These are phyloP conservation scores for Neolamprologus variostigma DNA, from an alignment of 2,113 vertebrate species.

Conservation along the genomic window DNA sequence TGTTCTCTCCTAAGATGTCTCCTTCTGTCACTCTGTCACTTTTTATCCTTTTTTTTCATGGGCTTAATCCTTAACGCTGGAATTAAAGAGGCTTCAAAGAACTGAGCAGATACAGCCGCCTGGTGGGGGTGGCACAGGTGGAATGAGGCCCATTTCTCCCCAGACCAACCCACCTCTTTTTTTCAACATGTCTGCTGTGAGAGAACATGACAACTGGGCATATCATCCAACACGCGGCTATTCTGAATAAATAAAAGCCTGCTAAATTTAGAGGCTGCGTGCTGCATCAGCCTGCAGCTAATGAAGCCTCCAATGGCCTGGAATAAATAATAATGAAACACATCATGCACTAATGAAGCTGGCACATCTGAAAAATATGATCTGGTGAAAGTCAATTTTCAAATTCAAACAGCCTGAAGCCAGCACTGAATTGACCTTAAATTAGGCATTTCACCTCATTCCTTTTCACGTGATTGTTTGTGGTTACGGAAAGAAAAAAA, in stretches of 20 bases:
- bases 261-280: constrained; percentile 51
- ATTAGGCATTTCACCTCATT: neutral
- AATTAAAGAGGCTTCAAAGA: constrained; percentile 62
- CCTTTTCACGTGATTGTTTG: neutral
- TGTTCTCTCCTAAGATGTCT: constrained; percentile 31
- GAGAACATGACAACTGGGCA: constrained; percentile 13
- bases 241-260: constrained; percentile 50
- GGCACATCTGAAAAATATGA: constrained; percentile 51
- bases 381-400: constrained; percentile 20
- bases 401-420: constrained; percentile 27
- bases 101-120: constrained; percentile 11
- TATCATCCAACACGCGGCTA: constrained; percentile 9
- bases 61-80: constrained; percentile 52
- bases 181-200: neutral
- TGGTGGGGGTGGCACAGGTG: constrained; percentile 42
- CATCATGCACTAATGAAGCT: constrained; percentile 57
- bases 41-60: constrained; percentile 33
- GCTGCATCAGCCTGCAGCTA: constrained; percentile 50
- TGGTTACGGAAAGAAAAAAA: neutral
- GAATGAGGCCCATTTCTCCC: constrained; percentile 16
- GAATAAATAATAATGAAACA: constrained; percentile 64
- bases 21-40: constrained; percentile 32
- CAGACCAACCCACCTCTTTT: constrained; percentile 18
- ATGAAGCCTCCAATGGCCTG: constrained; percentile 55
- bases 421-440: neutral